Conservation (phyloP, 2,888 invertebrate genomes). For the Pecten maximus region DNA sequence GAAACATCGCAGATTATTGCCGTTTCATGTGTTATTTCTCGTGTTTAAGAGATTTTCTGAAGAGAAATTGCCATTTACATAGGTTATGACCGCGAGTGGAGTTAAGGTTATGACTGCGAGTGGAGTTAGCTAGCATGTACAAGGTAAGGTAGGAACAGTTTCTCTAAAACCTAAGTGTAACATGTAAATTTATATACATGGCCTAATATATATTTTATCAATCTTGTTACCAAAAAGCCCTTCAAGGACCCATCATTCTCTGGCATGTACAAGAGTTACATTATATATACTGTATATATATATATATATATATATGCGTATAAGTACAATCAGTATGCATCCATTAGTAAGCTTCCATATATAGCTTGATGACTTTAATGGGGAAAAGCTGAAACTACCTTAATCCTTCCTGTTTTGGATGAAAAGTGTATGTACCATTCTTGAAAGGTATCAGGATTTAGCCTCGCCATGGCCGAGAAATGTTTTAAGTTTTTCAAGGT, state of each 20-base stretch:
- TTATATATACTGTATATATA: neutral
- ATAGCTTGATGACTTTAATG: neutral
- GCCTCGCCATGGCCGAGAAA: neutral
- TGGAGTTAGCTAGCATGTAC: neutral
- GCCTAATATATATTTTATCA: neutral
- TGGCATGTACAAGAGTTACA: neutral
- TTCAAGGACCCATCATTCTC: neutral
- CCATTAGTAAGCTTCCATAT: neutral
- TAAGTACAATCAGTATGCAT: no score
- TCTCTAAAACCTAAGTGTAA: neutral
- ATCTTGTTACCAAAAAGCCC: neutral
- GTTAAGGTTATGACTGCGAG: neutral
- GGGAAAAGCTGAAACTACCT: neutral
- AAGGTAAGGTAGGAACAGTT: neutral
- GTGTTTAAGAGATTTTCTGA: no score
- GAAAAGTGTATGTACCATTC: neutral
- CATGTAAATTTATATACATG: no score
- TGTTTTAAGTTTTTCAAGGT: neutral
- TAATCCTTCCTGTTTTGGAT: neutral
- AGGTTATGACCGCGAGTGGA: no score
- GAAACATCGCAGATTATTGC: no score
- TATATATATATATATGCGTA: no score
- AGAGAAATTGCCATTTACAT: no score
- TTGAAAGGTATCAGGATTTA: neutral
- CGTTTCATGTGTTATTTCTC: no score